phyloP scores from a whole-genome alignment of 2,113 vertebrate species.

The Terrapene triunguis region DNA sequence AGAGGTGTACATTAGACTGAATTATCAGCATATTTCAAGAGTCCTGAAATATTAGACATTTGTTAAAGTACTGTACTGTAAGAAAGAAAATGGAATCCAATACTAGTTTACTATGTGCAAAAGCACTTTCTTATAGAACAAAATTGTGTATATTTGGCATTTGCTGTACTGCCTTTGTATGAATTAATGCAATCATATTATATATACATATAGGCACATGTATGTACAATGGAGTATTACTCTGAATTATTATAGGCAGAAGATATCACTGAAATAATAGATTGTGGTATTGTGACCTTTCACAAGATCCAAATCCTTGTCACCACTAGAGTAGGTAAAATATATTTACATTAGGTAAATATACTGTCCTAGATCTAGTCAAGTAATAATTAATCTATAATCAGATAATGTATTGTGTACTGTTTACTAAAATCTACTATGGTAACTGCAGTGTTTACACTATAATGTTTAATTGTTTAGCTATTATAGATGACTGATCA shows the following conservation, averaged over 20 bases:
- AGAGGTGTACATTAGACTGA: background rate
- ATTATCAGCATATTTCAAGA: background rate
- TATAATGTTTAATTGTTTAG: conserved; percentile 5
- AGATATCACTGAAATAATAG: conserved; percentile 10
- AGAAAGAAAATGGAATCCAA: background rate
- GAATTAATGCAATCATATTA: background rate
- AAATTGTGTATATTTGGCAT: background rate
- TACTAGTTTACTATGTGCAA: background rate
- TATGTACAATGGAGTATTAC: conserved; percentile 24
- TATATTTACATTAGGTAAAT: background rate
- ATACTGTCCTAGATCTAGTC: conserved; percentile 15
- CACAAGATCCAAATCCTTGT: background rate
- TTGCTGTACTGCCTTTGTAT: background rate
- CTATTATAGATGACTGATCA: conserved; percentile 16
- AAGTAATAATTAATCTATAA: conserved; percentile 3
- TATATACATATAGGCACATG: background rate
- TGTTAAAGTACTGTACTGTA: background rate
- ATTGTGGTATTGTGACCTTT: conserved; percentile 6
- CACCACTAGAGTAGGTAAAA: background rate
- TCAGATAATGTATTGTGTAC: background rate
- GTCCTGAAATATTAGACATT: background rate
- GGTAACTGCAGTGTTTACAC: background rate
- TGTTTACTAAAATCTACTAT: conserved; percentile 23
- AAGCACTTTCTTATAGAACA: background rate
- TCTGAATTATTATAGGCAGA: background rate